Base-by-base conservation (phyloP, 2,797 vertebrate genomes). In the Enteromius viviparus region DNA sequence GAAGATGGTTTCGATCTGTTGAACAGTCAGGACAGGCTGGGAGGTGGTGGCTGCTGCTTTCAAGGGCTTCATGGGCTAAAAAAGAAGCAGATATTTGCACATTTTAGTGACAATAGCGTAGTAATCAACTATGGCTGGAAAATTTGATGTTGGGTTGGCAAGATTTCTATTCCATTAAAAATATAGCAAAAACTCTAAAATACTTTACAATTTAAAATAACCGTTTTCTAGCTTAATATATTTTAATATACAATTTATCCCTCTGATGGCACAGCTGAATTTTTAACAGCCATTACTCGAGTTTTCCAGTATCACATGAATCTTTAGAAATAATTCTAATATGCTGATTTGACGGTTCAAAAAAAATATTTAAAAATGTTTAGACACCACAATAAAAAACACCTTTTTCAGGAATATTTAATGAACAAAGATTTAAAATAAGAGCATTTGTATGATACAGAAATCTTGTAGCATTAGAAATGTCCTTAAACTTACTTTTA, bases 1-100 rank as follows among this genome's bases (percentile, higher is more conserved):
- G 94, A 99, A 99, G 93, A 99, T 99, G 89, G 97, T 98, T 92
- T 99, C 98, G 1, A 99, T 98, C 94, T 99, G 98, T 88, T 96
- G 96, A 83, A 96, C 92, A 0, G 94, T 96, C 90, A 99, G 95
- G 86, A 99, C 97, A 0, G 98, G 98, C 93, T 99, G 98, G 0
- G 98, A 99, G 1, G 98, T 99, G 51, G 98, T 99, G 84, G 98
- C 97, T 0, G 98, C 98, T 0, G 98, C 98, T 91, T 97, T 98
- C 89, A 99, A 89, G 32, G 98, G 98, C 90, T 99, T 99, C 97
- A 99, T 98, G 66, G 98, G 98, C 98, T 99, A 89, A 21, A 11
- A 78, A 71, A 64, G 1, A 11, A 55, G n/a, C 21, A 75, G n/a
- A 75, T 23, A 64, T 60, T 19, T 68, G 65, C 17, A 3, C 2